Base-by-base conservation (phyloP, 1,140 invertebrate genomes). In the Leptopilina clavipes region DNA sequence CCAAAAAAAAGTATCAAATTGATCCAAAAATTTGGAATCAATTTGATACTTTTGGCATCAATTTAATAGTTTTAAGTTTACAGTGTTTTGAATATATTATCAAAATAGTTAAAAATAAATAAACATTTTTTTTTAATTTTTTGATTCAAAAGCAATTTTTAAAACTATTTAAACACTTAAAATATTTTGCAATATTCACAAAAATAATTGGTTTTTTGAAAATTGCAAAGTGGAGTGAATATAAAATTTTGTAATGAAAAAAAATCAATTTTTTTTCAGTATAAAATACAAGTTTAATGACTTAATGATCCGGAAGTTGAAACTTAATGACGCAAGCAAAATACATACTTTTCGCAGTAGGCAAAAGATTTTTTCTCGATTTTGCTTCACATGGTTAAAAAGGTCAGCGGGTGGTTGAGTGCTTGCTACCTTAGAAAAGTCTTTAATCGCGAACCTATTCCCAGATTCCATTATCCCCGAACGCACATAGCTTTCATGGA, bases 361-460 rank as follows among this genome's bases (percentile, higher is more conserved):
- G 31, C 79, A 59, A 56, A 78, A 54, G 76, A 19, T 71, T 71
- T 31, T n/a, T 40, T 43, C 9, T 25, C 48, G 71, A n/a, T 52
- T 52, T 48, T 72, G 43, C 54, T 43, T 40, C 45, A 22, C 12
- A 31, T 31, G 45, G 75, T 76, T 73, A 54, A 48, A 70, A 44
- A 72, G 65, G 72, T 73, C 86, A 81, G 78, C 80, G 59, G 84
- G 86, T 79, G 86, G 83, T 78, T 88, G 82, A 88, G 86, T 88
- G 86, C 78, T 87, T 88, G 86, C 78, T 87, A 88, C 81, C 77
- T 81, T 79, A 81, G 74, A 85, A 86, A 83, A 79, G 84, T 83
- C 86, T 86, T 87, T 81, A 65, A 48, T 43, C 73, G 59, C 25
- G 37, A 76, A 59, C 79, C 76, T 71, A 59, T 77, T 74, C 77